These are phyloP conservation scores for Okapia johnstoni DNA, from an alignment of 2,113 vertebrate genomes.

Conservation along the genomic window DNA sequence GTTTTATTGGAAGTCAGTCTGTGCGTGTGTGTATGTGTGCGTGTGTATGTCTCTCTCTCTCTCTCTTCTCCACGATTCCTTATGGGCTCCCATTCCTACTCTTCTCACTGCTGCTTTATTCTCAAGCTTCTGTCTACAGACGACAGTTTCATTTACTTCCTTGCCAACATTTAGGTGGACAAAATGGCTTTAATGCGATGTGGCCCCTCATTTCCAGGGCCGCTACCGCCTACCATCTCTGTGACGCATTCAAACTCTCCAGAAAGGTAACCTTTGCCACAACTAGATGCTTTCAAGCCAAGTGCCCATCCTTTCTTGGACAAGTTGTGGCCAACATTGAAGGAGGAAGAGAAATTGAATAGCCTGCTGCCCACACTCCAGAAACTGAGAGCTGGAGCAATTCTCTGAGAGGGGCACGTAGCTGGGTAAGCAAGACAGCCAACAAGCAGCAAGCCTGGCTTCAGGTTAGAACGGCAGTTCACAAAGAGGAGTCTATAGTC, in stretches of 20 bases:
- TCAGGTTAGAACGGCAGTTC: neutral
- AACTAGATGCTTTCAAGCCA: neutral
- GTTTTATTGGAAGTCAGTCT: neutral
- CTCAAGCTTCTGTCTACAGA: neutral
- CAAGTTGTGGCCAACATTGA: too few relatives aligned
- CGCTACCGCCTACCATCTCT: neutral
- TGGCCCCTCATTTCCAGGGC: too few relatives aligned
- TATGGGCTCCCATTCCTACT: neutral
- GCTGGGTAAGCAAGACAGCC: neutral
- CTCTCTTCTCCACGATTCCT: neutral
- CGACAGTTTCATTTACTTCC: neutral
- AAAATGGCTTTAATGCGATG: neutral
- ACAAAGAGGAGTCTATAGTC: neutral
- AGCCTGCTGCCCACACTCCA: neutral
- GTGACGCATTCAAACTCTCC: neutral
- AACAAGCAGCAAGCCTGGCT: neutral
- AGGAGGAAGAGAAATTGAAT: neutral
- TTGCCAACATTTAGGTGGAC: neutral
- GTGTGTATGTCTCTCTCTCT: accelerated
- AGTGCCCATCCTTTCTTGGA: neutral
- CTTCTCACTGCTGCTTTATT: accelerated
- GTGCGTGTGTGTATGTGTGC: neutral
- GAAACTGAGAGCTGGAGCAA: neutral
- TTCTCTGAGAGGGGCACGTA: neutral
- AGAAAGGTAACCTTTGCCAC: neutral